phyloP scores from a whole-genome alignment of 2,113 vertebrate species.

The Corapipo altera region DNA sequence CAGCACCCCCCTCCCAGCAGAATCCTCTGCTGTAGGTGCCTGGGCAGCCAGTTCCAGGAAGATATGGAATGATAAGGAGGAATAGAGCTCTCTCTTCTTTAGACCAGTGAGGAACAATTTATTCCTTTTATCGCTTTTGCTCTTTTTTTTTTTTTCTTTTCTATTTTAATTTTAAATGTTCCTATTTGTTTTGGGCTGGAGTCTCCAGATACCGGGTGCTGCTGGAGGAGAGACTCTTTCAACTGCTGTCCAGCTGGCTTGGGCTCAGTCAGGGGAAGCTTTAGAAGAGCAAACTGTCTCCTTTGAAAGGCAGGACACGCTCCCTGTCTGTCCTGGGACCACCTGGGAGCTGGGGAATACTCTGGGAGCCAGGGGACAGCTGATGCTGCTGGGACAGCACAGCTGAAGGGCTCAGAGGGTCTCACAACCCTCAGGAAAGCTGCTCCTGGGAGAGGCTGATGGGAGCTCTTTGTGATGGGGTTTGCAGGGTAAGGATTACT shows the following conservation, averaged over 20 bases:
- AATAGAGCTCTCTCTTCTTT: not conserved
- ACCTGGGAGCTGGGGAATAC: not conserved
- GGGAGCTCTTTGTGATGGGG: not conserved
- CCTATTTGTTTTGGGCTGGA: constrained; percentile 68
- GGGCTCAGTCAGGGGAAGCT: constrained; percentile 48
- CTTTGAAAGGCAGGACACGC: constrained; percentile 3
- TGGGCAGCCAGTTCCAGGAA: not conserved
- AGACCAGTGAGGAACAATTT: constrained; percentile 42
- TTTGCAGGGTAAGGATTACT: not conserved
- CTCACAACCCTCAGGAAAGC: not conserved
- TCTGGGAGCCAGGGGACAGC: not conserved
- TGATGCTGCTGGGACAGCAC: not conserved
- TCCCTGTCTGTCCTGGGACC: not conserved
- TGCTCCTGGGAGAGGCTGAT: not conserved
- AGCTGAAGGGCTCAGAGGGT: not conserved
- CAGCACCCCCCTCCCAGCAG: not conserved
- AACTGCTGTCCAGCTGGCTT: constrained; percentile 65
- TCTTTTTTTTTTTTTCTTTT: not conserved
- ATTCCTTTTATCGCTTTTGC: constrained; percentile 52
- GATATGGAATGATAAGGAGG: not conserved
- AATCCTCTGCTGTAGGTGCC: not conserved
- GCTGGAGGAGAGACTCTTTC: constrained; percentile 50
- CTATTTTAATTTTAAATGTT: constrained; percentile 62
- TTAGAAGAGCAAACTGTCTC: not conserved
- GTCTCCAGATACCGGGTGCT: not conserved